These are phyloP conservation scores for Himalopsyche japonica DNA, from an alignment of 2,888 invertebrate genomes.

Conservation along the genomic window DNA sequence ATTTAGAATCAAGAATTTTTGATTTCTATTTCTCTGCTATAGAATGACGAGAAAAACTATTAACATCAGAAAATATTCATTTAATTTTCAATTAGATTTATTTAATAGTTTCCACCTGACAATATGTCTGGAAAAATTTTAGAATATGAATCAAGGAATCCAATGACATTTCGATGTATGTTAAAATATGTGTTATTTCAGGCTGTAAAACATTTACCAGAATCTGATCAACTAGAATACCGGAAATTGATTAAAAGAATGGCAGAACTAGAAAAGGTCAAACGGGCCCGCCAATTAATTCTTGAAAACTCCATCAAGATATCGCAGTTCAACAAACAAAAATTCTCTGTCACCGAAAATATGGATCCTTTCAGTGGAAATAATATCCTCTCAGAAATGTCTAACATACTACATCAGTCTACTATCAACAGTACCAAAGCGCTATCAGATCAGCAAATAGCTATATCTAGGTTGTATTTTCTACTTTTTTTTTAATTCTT, in stretches of 20 bases:
- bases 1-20: too few relatives aligned
- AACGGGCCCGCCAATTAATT: slow-evolving; percentile 50
- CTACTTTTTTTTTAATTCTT: too few relatives aligned
- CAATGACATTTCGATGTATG: too few relatives aligned
- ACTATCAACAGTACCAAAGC: not conserved
- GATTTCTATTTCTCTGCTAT: too few relatives aligned
- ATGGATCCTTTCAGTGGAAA: not conserved
- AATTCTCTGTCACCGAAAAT: not conserved
- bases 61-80: too few relatives aligned
- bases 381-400: not conserved
- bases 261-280: slow-evolving; percentile 57
- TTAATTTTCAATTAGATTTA: too few relatives aligned
- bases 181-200: slow-evolving; percentile 42
- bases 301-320: slow-evolving; percentile 4
- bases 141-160: too few relatives aligned
- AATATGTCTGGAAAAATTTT: too few relatives aligned
- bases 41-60: too few relatives aligned
- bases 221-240: slow-evolving; percentile 58
- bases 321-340: not conserved
- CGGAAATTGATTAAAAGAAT: slow-evolving; percentile 56
- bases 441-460: not conserved
- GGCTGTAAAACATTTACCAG: slow-evolving; percentile 56
- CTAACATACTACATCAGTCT: not conserved
- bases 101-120: too few relatives aligned
- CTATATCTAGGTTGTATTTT: not conserved